Base-by-base conservation (phyloP, 2,797 vertebrate genomes). In the Kryptopterus vitreolus region DNA sequence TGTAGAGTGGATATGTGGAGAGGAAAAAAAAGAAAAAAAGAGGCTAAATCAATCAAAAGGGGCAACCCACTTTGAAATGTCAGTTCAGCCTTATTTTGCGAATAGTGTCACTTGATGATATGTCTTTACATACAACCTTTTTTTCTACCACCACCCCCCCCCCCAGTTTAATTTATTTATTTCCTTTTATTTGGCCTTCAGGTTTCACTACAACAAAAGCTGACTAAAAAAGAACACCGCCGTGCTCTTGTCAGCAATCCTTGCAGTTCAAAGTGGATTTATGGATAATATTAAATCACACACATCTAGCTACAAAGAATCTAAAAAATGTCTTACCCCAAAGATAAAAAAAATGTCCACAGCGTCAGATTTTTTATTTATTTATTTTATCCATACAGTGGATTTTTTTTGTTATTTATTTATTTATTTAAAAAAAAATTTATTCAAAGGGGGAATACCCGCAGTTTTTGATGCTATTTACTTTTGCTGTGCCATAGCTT, bases 381-480 rank as follows among this genome's bases (percentile, higher is more conserved):
- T n/a, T n/a, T n/a, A n/a, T n/a, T n/a, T 81, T 79, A 82, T 71
- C 63, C 65, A 85, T 84, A 75, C 50, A 82, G 73, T 79, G 82
- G 77, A 82, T 85, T 89, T 85, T 89, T 86, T 83, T n/a, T n/a
- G n/a, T n/a, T n/a, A n/a, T n/a, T n/a, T n/a, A n/a, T n/a, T n/a
- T n/a, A n/a, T n/a, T n/a, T n/a, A n/a, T n/a, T n/a, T n/a, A n/a
- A n/a, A n/a, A n/a, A n/a, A n/a, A n/a, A n/a, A n/a, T n/a, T n/a
- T 69, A 81, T 81, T 82, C 85, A 88, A 85, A 88, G 86, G 84
- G 85, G 89, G 90, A 92, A 90, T 81, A 90, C 90, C 91, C 88
- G 77, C 55, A 81, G 84, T 88, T 89, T 93, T 92, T 94, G 92
- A 93, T 92, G 91, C 90, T 91, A 90, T 93, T 93, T 93, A 91